A percentile compares a stretch with the other conserved stretches of the same genome.
phyloP scores from a whole-genome alignment of 2,888 invertebrate species.

The Atherix ibis region DNA sequence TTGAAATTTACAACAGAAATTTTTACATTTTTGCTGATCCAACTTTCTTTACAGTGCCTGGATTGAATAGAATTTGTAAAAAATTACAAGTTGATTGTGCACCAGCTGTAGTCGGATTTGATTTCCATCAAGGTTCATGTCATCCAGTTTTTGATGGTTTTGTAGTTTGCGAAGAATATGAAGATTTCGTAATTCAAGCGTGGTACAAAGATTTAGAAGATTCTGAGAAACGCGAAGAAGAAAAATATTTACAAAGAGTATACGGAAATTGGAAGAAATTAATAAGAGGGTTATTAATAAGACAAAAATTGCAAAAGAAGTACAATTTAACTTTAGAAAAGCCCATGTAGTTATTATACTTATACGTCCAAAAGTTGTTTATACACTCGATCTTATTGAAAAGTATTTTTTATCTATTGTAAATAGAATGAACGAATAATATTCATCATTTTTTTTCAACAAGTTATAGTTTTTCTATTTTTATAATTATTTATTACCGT shows the following conservation, averaged over 20 bases:
- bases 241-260: conserved; percentile 67
- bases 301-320: conserved; percentile 54
- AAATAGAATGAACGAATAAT: too few species aligned
- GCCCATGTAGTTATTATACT: too few species aligned
- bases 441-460: too few species aligned
- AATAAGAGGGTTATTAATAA: conserved; percentile 64
- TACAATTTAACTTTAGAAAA: too few species aligned
- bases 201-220: conserved; percentile 80
- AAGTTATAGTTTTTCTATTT: too few species aligned
- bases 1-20: not conserved
- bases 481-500: too few species aligned
- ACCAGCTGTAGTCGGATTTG: conserved; percentile 88
- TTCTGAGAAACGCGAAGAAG: conserved; percentile 47
- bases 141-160: conserved; percentile 82
- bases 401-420: too few species aligned
- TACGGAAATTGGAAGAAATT: conserved; percentile 81
- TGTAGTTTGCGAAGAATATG: conserved; percentile 80
- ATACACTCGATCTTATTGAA: too few species aligned
- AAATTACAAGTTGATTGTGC: conserved; percentile 88
- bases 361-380: too few species aligned
- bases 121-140: conserved; percentile 70
- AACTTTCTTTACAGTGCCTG: conserved; percentile 49
- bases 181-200: conserved; percentile 68
- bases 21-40: conserved; percentile 3
- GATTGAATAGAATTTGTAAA: conserved; percentile 68